phyloP scores from a whole-genome alignment of 2,113 vertebrate species.

The Candoia aspera region DNA sequence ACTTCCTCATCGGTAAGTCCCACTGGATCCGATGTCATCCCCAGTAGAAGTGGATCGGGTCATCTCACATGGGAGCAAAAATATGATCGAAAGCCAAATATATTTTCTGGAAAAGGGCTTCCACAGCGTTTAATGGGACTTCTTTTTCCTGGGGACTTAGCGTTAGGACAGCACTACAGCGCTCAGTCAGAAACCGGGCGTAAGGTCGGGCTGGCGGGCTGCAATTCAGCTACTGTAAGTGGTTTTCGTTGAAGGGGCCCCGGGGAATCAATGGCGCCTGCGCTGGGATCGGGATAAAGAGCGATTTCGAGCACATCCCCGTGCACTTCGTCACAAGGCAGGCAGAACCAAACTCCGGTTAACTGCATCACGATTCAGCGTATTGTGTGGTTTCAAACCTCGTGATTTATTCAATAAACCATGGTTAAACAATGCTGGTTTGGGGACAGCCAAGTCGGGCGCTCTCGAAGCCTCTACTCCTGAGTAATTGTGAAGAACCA shows the following conservation, averaged over 20 bases:
- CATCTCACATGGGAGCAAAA: neutral
- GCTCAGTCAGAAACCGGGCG: neutral
- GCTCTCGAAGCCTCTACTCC: neutral
- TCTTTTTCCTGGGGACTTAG: neutral
- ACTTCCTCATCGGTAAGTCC: neutral
- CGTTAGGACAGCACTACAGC: neutral
- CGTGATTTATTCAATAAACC: neutral
- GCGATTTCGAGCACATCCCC: neutral
- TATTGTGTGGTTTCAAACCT: neutral
- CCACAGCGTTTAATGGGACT: neutral
- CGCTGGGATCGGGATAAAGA: neutral
- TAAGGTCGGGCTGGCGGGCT: neutral
- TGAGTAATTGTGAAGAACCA: neutral
- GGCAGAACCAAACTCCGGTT: neutral
- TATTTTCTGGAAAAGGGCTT: neutral
- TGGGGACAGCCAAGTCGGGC: neutral
- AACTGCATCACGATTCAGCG: neutral
- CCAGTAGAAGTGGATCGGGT: neutral
- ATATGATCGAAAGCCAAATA: neutral
- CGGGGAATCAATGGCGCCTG: neutral
- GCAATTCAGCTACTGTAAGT: too few species aligned
- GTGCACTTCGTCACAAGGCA: neutral
- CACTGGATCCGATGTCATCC: neutral
- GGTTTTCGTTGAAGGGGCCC: neutral
- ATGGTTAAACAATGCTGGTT: neutral